Evolutionary conservation across 2,113 vertebrate species (phyloP), one percentile per base, ranked within the genome.

Genomic region (Carlito syrichta): DNA sequence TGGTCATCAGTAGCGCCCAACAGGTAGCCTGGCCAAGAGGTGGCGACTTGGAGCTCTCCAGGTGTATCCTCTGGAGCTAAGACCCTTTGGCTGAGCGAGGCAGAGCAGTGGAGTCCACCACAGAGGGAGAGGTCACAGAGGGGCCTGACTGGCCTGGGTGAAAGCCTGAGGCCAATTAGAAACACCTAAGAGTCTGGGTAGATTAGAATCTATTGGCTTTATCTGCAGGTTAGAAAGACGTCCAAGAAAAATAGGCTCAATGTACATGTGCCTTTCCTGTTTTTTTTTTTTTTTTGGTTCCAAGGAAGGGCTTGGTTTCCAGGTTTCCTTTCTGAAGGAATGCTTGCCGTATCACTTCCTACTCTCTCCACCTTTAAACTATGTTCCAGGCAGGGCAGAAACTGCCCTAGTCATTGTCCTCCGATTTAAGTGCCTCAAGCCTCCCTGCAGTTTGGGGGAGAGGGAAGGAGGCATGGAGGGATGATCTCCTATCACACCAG

Each of bases 321-420:
- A 78, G 77, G 68, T 91, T 97, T 97, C 97, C 97, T 97, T 95
- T 92, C 60, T 90, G 73, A 54, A 87, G 85, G 91, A 97, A 85
- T 96, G 74, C 79, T 94, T 56, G 48, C 92, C 84, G 73, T 43
- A 88, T 94, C 48, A 66, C 54, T 92, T 88, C 40, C 82, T 38
- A 38, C 43, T 69, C 50, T 95, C 20, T n/a, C 23, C 2, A 69
- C 50, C 87, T 96, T 94, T 84, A 40, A 89, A 58, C 30, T 43
- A 48, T 25, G 19, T 96, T 87, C 94, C 84, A 66, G 76, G 40
- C 48, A n/a, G 3, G 19, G 63, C 62, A 92, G 86, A 85, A 77
- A 45, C 14, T 14, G 16, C 23, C 71, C 25, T 38, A 35, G 40
- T 54, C 73, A 50, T 68, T 52, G 69, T 62, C 38, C 22, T 60